phyloP scores from a whole-genome alignment of 2,797 vertebrate species.

The Trachops cirrhosus region DNA sequence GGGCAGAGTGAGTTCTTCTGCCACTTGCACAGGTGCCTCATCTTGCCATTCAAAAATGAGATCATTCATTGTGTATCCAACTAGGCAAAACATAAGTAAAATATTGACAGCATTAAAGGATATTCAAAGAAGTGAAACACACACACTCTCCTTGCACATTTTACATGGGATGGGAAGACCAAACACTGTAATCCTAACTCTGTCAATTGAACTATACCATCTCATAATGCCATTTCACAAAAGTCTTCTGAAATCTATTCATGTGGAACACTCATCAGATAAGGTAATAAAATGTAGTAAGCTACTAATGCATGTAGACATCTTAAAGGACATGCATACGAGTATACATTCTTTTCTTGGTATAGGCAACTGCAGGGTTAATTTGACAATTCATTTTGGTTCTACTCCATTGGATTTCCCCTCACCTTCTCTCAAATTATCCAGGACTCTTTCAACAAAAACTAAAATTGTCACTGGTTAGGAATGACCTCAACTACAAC shows the following conservation, averaged over 20 bases:
- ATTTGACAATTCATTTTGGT: neutral
- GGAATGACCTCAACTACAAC: neutral
- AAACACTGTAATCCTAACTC: neutral
- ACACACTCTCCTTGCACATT: neutral
- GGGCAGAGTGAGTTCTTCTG: slow-evolving; percentile 95
- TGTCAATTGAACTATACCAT: neutral
- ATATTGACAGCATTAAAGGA: neutral
- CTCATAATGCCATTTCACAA: neutral
- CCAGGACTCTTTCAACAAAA: neutral
- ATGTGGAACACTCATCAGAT: neutral
- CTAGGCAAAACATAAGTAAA: slow-evolving; percentile 81
- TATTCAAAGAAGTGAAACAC: neutral
- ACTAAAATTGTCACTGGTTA: neutral
- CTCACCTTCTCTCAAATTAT: neutral
- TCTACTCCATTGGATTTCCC: neutral
- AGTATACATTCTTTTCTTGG: neutral
- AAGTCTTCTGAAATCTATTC: neutral
- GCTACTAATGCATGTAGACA: neutral
- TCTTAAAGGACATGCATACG: neutral
- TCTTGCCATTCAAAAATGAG: slow-evolving; percentile 99
- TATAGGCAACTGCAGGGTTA: neutral
- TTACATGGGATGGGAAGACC: neutral
- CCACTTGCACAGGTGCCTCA: slow-evolving; percentile 95
- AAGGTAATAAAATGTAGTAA: neutral
- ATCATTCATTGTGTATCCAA: slow-evolving; percentile 99